These are phyloP conservation scores for Drosophila guanche DNA, from an alignment of 1,140 invertebrate species.

Conservation along the genomic window DNA sequence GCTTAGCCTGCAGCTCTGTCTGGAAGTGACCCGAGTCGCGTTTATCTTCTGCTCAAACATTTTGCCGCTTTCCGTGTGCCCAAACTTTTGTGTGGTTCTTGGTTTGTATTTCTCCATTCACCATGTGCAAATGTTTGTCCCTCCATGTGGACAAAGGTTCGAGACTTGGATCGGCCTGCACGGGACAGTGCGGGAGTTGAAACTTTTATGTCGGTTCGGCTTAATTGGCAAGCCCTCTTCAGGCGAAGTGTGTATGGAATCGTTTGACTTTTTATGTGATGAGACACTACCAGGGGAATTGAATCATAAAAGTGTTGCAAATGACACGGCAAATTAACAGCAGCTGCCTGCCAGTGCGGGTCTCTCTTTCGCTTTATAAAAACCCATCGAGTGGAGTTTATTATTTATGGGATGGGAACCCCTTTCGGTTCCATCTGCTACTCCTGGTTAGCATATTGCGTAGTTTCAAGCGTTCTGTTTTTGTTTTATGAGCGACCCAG, in stretches of 20 bases:
- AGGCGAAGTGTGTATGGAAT: slow-evolving; percentile 36
- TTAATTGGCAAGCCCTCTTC: slow-evolving; percentile 56
- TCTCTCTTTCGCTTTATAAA: slow-evolving; percentile 23
- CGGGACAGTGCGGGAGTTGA: slow-evolving; percentile 21
- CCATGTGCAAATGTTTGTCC: slow-evolving; percentile 53
- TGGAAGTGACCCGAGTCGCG: slow-evolving; percentile 12
- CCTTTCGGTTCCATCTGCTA: background rate
- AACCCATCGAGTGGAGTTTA: slow-evolving; percentile 26
- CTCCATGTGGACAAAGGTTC: slow-evolving; percentile 46
- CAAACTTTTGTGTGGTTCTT: slow-evolving; percentile 61
- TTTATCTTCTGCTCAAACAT: slow-evolving; percentile 74
- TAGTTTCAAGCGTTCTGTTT: slow-evolving; percentile 47
- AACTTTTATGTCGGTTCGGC: slow-evolving; percentile 47
- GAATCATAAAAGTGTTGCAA: slow-evolving; percentile 78
- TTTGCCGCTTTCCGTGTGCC: slow-evolving; percentile 39
- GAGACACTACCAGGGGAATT: slow-evolving; percentile 50
- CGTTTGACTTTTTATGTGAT: slow-evolving; percentile 46
- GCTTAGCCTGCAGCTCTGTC: slow-evolving; percentile 52
- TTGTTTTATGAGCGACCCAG: slow-evolving; percentile 70
- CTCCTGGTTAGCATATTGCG: slow-evolving; percentile 66
- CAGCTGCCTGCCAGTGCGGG: slow-evolving; percentile 33
- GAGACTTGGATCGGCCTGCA: background rate
- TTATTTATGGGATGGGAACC: slow-evolving; percentile 48
- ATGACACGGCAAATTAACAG: slow-evolving; percentile 66
- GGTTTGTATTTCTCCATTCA: background rate